These are phyloP conservation scores for Proisotoma minuta DNA, from an alignment of 2,888 invertebrate genomes.

Conservation along the genomic window DNA sequence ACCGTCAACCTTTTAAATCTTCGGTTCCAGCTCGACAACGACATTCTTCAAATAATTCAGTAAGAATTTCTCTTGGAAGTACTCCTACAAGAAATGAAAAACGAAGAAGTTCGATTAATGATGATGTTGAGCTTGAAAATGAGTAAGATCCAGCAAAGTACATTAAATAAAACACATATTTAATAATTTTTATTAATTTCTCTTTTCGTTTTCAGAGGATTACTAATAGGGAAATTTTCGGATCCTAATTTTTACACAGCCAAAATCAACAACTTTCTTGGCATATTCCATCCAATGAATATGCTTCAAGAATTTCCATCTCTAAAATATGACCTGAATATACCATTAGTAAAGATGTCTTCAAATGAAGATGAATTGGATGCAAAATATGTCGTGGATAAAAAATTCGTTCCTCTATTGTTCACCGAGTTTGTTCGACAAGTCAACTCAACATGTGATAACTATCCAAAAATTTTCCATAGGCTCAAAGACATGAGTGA, in stretches of 20 bases:
- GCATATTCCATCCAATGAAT: constrained; percentile 21
- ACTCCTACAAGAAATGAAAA: not conserved
- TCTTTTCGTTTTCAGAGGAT: no score
- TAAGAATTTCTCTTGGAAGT: not conserved
- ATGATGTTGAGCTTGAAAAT: no score
- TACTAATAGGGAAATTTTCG: not conserved
- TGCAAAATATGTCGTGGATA: not conserved
- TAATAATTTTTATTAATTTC: no score
- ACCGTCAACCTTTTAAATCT: not conserved
- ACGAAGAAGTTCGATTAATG: no score
- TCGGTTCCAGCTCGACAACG: not conserved
- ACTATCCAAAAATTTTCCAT: constrained; percentile 3
- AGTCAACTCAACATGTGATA: not conserved
- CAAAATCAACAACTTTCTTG: constrained; percentile 18
- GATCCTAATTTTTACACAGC: constrained; percentile 9
- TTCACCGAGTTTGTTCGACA: not conserved
- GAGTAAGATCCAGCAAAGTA: no score
- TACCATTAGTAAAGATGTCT: not conserved
- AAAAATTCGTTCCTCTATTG: not conserved
- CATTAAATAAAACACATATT: no score
- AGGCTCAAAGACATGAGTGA: not conserved
- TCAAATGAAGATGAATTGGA: not conserved
- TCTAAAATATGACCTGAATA: constrained; percentile 4
- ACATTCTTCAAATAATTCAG: constrained; percentile 6
- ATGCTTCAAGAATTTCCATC: constrained; percentile 19